Base-by-base conservation (phyloP, 2,797 vertebrate genomes). In the Nyctalus aviator region DNA sequence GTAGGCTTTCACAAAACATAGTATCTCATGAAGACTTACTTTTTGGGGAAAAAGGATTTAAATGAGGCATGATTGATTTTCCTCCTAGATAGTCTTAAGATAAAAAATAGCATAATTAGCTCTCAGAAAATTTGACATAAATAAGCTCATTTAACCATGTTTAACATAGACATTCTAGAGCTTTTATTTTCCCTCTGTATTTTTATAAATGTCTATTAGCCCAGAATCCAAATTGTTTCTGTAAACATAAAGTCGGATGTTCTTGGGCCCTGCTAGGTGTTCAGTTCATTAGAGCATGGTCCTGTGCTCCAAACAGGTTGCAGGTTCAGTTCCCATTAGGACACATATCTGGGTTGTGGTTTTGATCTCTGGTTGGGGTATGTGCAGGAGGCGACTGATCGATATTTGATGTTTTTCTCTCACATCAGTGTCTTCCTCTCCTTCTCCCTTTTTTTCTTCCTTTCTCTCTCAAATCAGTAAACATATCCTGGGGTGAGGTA, bases 31-130 rank as follows among this genome's bases (percentile, higher is more conserved):
- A 76, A 59, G n/a, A 73, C 5, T 46, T 41, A 68, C 7, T 76
- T 94, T 88, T 79, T n/a, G 12, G 69, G 23, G 27, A 30, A 69
- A 55, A 41, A 92, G 41, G 20, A 69, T 78, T 64, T 7, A 96
- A 87, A 75, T 73, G 59, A 85, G 55, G 37, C 17, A 20, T 46
- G 18, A 35, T 83, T 85, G 7, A 37, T 84, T 18, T 50, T 59
- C 7, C 18, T 84, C 20, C 12, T 84, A 50, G n/a, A 6, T 62
- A 69, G 5, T 66, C 78, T 21, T 4, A 44, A 82, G 32, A 30
- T 25, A 50, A 2, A 50, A 2, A 71, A 37, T 21, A 81, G 48
- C 50, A 48, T 62, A 21, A 81, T 59, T 25, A 88, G 0, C 35
- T 82, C 62, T 79, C 53, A 72, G 68, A 78, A 95, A 84, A 53